Conservation (phyloP, 2,113 vertebrate species). For the Elanus axillaris region DNA sequence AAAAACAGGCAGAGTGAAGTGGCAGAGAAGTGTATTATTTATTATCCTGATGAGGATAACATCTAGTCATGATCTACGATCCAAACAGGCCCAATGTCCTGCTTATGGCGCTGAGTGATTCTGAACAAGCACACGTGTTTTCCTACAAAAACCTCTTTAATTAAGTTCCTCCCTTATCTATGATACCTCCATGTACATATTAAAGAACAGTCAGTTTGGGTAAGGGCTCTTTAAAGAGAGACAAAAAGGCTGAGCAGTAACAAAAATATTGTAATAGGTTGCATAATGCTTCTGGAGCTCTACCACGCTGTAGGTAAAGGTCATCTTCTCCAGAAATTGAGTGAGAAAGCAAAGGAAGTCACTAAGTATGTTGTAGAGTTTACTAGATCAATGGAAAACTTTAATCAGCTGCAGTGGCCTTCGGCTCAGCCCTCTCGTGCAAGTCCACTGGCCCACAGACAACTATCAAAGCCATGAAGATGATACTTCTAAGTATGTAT, state of each 20-base stretch:
- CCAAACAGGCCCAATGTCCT: not conserved
- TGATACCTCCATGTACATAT: not conserved
- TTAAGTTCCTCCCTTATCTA: not conserved
- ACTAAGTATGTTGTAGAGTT: not conserved
- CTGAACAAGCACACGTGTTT: not conserved
- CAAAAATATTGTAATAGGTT: not conserved
- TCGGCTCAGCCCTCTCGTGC: not conserved
- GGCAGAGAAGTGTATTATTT: conserved; percentile 29
- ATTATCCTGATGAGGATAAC: conserved; percentile 6
- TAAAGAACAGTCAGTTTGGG: not conserved
- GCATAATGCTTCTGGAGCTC: not conserved
- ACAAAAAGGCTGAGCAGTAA: not conserved
- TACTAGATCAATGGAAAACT: conserved; percentile 5
- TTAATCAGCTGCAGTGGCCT: not conserved
- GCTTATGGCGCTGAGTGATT: not conserved
- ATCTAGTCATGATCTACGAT: not conserved
- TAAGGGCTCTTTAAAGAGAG: not conserved
- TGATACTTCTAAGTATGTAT: not conserved
- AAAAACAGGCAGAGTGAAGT: not conserved
- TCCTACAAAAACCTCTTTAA: not conserved
- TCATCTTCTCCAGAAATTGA: not conserved
- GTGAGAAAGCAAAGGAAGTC: not conserved
- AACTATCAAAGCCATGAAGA: not conserved
- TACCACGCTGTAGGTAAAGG: not conserved
- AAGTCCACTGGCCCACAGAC: not conserved